These are phyloP conservation scores for Agriopis aurantiaria DNA, from an alignment of 2,888 invertebrate genomes.

Conservation along the genomic window DNA sequence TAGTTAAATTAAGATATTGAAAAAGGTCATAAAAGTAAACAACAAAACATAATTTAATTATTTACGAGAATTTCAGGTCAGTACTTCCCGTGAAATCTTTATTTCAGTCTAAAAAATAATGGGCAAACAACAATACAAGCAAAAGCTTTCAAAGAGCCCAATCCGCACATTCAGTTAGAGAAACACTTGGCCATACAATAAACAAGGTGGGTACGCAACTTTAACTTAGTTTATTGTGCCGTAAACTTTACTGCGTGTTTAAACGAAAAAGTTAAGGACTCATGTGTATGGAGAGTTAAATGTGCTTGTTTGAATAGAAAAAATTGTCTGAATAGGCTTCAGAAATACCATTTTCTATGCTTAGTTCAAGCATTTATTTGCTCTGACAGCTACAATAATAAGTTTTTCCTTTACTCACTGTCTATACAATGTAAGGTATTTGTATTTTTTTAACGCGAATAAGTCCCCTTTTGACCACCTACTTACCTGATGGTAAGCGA, in stretches of 20 bases:
- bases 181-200: slow-evolving; percentile 51
- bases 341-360: too few relatives aligned
- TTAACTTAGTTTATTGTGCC: slow-evolving; percentile 60
- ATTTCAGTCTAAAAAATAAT: slow-evolving; percentile 9
- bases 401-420: too few relatives aligned
- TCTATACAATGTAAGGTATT: too few relatives aligned
- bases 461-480: too few relatives aligned
- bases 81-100: neutral
- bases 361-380: too few relatives aligned
- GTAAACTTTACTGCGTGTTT: slow-evolving; percentile 60
- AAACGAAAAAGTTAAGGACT: slow-evolving; percentile 41
- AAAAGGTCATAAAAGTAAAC: too few relatives aligned
- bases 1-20: too few relatives aligned
- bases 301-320: slow-evolving; percentile 49
- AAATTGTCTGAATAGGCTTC: neutral
- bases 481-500: too few relatives aligned
- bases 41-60: neutral
- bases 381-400: too few relatives aligned
- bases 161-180: slow-evolving; percentile 51
- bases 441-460: too few relatives aligned
- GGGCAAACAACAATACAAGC: slow-evolving; percentile 12
- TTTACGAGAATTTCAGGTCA: neutral
- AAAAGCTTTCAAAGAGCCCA: slow-evolving; percentile 40
- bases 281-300: slow-evolving; percentile 44
- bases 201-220: slow-evolving; percentile 49